Evolutionary conservation across 2,797 vertebrate species (phyloP).

Genomic region (Sebastes hubbsi): DNA sequence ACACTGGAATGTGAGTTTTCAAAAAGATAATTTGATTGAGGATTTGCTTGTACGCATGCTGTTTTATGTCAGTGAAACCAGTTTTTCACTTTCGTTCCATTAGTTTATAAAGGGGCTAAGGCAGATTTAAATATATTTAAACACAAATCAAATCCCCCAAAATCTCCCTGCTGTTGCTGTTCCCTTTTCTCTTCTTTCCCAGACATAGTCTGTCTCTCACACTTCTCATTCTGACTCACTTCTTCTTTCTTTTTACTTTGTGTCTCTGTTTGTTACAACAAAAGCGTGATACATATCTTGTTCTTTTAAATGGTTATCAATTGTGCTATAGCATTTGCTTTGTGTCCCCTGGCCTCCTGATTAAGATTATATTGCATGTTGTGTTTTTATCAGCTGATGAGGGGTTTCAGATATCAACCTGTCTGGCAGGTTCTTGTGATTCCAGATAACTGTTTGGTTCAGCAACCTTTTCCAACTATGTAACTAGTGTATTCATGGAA

Average conservation of each 20-base stretch:
- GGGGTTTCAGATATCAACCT: background rate
- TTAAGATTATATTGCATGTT: background rate
- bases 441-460: background rate
- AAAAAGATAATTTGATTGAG: background rate
- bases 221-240: background rate
- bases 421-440: background rate
- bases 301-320: background rate
- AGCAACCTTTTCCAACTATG: background rate
- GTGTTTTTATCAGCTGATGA: background rate
- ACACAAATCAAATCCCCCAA: background rate
- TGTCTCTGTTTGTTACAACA: background rate
- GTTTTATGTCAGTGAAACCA: background rate
- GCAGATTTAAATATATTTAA: background rate
- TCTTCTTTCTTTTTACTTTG: background rate
- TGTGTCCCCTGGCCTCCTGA: background rate
- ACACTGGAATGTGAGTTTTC: conserved; percentile 94
- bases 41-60: background rate
- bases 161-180: background rate
- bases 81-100: background rate
- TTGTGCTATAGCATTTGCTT: background rate
- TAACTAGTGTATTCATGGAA: background rate
- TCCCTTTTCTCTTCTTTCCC: background rate
- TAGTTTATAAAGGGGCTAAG: background rate
- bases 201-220: background rate
- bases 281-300: background rate